Base-by-base conservation (phyloP, 2,888 invertebrate species). In the Criorhina ranunculi region DNA sequence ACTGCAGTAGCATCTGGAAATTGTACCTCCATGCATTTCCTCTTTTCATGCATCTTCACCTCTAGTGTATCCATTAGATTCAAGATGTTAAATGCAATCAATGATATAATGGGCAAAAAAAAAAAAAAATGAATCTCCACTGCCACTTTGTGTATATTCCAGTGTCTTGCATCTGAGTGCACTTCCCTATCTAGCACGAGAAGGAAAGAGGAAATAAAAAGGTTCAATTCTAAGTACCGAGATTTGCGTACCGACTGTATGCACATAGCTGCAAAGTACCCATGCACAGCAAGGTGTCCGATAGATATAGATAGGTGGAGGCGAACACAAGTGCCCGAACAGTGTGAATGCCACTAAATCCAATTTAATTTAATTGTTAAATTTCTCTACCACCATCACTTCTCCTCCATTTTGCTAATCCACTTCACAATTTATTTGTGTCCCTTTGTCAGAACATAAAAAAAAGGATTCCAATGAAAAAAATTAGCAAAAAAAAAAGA, bases 341-440 rank as follows among this genome's bases (percentile, higher is more conserved):
- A 49, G 69, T 62, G 64, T 15, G 60, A 79, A 59, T 62, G 55
- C 62, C 62, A 57, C 31, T 67, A 66, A 76, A 76, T 76, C 40
- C 78, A 72, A 79, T 79, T 79, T 64, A 70, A 79, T 67, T 72
- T 79, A 79, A 79, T 79, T 79, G 70, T 79, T 72, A 49, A 70
- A 55, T 37, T 70, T 49, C 57, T 46, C 31, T 44, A 49, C 59
- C 15, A 19, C 46, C 35, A 44, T 11, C 40, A 7, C 59, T 31
- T 49, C 6, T 15, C 11, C 19, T 5, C 44, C 40, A 70, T 24
- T 70, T 33, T 37, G 64, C 55, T 78, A 78, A 78, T 78, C 70
- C 62, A 79, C 70, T 79, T 64, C 64, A 55, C 33, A 64, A 64
- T 79, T 79, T 64, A 70, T 70, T 79, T 70, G 78, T 64, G 40